Percentiles rank a stretch among this genome's conserved stretches.
phyloP scores from a whole-genome alignment of 2,888 invertebrate genomes.

The Eucera pruinosa region DNA sequence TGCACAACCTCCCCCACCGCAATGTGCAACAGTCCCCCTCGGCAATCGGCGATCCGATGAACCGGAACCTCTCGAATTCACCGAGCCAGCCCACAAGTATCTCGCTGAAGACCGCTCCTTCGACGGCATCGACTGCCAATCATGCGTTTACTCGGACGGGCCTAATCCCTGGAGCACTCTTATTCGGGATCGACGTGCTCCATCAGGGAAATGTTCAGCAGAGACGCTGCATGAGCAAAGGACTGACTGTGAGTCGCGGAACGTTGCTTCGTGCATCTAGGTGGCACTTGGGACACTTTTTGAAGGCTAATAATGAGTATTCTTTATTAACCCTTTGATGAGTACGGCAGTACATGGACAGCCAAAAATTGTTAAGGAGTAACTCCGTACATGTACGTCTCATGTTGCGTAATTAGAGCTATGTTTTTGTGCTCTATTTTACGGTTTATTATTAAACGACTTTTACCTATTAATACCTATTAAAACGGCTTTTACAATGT shows the following conservation, averaged over 20 bases:
- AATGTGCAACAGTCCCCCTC: conserved; percentile 53
- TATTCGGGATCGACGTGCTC: conserved; percentile 33
- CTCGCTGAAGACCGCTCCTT: conserved; percentile 76
- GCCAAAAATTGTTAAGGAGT: too few species aligned
- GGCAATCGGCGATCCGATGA: conserved; percentile 79
- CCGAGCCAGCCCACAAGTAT: conserved; percentile 79
- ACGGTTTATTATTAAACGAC: too few species aligned
- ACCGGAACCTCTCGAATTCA: conserved; percentile 79
- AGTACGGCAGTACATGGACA: too few species aligned
- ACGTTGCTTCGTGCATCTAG: not conserved
- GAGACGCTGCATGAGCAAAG: conserved; percentile 19
- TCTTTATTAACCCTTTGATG: too few species aligned
- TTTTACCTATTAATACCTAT: too few species aligned
- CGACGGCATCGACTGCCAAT: conserved; percentile 76
- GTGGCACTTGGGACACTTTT: too few species aligned
- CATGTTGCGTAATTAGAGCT: too few species aligned
- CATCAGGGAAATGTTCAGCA: conserved; percentile 23
- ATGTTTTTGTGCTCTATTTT: too few species aligned
- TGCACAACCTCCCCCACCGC: conserved; percentile 35
- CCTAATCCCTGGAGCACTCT: conserved; percentile 81
- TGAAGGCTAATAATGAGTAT: too few species aligned
- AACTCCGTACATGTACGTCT: too few species aligned
- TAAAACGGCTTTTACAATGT: too few species aligned
- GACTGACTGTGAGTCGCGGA: not conserved
- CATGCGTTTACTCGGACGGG: conserved; percentile 79